Evolutionary conservation across 1,140 invertebrate genomes (phyloP).

Genomic region (Magallana gigas): DNA sequence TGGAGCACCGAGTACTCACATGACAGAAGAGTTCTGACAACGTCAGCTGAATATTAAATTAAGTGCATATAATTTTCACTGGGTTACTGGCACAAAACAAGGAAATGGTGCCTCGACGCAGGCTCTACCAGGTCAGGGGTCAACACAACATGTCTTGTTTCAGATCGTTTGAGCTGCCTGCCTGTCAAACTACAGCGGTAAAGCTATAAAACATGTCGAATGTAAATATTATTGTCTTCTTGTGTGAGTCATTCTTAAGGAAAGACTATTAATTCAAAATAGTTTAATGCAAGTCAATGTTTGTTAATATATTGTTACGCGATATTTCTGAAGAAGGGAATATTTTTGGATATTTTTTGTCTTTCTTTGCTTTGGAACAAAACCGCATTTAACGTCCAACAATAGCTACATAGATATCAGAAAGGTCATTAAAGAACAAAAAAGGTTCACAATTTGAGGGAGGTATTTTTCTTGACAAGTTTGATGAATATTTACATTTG

Average conservation of each 20-base stretch:
- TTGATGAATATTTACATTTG: constrained; percentile 22
- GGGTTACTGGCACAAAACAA: constrained; percentile 28
- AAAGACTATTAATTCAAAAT: background rate
- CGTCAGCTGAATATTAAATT: constrained; percentile 18
- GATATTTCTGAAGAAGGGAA: background rate
- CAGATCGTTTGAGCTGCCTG: background rate
- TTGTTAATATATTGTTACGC: background rate
- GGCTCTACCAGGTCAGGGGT: constrained; percentile 6
- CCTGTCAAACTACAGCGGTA: background rate
- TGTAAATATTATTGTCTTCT: constrained; percentile 33
- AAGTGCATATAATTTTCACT: constrained; percentile 16
- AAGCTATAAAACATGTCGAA: constrained; percentile 19
- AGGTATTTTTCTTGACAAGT: background rate
- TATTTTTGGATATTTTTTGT: background rate
- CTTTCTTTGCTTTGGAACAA: too few relatives aligned
- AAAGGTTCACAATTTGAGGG: constrained; percentile 1
- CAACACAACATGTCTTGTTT: constrained; percentile 33
- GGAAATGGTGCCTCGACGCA: constrained; percentile 10
- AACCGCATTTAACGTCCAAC: too few relatives aligned
- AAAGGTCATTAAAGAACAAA: background rate
- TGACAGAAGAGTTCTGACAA: background rate
- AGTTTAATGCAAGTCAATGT: background rate
- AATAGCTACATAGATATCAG: too few relatives aligned
- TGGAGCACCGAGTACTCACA: background rate
- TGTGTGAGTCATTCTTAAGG: constrained; percentile 18